A percentile compares a stretch with the other conserved stretches of the same genome.
These are phyloP conservation scores for Hyppa rectilinea DNA, from an alignment of 2,888 invertebrate species.

Conservation along the genomic window DNA sequence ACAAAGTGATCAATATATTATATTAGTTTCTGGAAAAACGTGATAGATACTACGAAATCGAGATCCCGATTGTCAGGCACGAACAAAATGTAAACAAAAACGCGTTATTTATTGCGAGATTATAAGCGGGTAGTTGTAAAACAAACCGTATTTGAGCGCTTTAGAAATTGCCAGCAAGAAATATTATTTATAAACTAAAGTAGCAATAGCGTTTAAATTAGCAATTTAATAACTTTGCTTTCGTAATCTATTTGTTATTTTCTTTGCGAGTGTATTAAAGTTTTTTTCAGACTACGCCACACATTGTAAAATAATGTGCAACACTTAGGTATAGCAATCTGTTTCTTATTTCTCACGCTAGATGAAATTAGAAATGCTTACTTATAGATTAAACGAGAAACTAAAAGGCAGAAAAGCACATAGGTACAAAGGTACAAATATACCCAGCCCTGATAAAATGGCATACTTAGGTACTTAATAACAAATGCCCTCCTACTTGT, in stretches of 20 bases:
- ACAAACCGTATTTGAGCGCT: neutral
- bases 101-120: neutral
- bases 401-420: neutral
- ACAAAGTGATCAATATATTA: neutral
- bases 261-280: neutral
- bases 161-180: neutral
- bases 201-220: no score
- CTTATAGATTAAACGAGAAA: neutral
- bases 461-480: no score
- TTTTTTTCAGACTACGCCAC: neutral
- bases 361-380: constrained; percentile 28
- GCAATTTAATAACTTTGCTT: neutral
- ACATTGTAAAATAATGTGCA: no score
- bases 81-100: constrained; percentile 34
- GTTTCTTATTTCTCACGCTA: constrained; percentile 40
- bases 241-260: neutral
- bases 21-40: neutral
- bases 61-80: neutral
- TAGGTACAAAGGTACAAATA: no score
- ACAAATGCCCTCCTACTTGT: no score
- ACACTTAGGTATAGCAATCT: no score
- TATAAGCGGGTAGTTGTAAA: constrained; percentile 34
- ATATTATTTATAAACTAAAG: neutral
- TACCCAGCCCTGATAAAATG: no score
- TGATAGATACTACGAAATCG: neutral